These are phyloP conservation scores for Aspidoscelis tigris DNA, from an alignment of 2,113 vertebrate species.

Conservation along the genomic window DNA sequence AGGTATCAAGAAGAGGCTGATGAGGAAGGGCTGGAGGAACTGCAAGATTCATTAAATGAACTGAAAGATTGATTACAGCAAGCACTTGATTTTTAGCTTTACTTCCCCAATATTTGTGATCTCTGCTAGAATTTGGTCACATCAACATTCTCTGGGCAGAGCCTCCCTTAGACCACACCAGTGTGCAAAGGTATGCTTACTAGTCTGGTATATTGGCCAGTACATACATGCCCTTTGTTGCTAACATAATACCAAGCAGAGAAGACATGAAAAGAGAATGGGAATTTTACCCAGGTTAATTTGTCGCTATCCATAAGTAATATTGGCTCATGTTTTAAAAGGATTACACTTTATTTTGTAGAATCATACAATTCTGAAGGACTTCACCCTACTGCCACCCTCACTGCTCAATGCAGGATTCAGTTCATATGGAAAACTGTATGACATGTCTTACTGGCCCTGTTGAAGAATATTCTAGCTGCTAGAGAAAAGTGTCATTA, in stretches of 20 bases:
- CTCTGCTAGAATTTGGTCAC: neutral
- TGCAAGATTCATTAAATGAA: neutral
- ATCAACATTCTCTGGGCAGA: too few relatives aligned
- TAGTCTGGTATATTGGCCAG: too few relatives aligned
- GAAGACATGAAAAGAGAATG: neutral
- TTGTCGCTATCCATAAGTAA: neutral
- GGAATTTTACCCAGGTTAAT: neutral
- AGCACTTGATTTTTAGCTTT: neutral
- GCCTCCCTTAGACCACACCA: too few relatives aligned
- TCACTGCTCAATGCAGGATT: too few relatives aligned
- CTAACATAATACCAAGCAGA: too few relatives aligned
- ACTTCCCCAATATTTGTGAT: neutral
- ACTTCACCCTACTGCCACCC: too few relatives aligned
- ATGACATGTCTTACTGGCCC: too few relatives aligned
- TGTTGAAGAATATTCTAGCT: neutral
- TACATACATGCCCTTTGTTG: too few relatives aligned
- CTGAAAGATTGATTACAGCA: neutral
- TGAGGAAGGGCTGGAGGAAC: neutral
- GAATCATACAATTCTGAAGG: too few relatives aligned
- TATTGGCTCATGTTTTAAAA: neutral
- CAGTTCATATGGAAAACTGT: too few relatives aligned
- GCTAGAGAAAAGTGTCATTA: neutral
- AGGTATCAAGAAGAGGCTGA: too few relatives aligned
- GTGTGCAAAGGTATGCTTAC: too few relatives aligned
- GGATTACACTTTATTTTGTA: neutral